Evolutionary conservation across 1,140 invertebrate species (phyloP).

Genomic region (Uloborus diversus): DNA sequence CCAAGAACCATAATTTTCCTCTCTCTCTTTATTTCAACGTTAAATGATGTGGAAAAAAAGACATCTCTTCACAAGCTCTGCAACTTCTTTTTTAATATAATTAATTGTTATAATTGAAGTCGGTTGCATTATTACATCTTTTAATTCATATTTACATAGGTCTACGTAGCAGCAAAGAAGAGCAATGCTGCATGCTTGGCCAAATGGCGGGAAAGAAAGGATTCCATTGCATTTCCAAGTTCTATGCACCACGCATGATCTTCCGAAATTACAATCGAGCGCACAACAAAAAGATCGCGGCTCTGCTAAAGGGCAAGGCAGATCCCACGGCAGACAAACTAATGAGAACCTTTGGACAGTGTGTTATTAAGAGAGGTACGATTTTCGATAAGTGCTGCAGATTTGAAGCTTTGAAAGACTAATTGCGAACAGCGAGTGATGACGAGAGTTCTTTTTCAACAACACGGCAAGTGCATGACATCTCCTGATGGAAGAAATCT

Average conservation of each 20-base stretch:
- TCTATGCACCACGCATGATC: slow-evolving; percentile 59
- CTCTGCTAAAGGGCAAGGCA: slow-evolving; percentile 35
- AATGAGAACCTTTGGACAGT: slow-evolving; percentile 60
- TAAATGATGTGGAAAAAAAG: too few relatives aligned
- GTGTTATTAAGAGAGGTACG: slow-evolving; percentile 54
- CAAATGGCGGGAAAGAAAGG: slow-evolving; percentile 63
- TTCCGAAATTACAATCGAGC: slow-evolving; percentile 61
- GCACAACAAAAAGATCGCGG: slow-evolving; percentile 60
- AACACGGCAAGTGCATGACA: too few relatives aligned
- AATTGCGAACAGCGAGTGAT: background rate
- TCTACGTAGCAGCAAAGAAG: slow-evolving; percentile 26
- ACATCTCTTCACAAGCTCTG: too few relatives aligned
- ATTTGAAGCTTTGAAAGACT: slow-evolving; percentile 52
- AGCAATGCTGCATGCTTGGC: slow-evolving; percentile 62
- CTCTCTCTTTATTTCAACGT: too few relatives aligned
- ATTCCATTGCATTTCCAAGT: slow-evolving; percentile 61
- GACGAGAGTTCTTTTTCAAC: too few relatives aligned
- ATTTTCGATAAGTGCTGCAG: slow-evolving; percentile 63
- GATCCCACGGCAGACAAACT: slow-evolving; percentile 55
- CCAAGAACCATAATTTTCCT: too few relatives aligned
- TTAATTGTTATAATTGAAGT: too few relatives aligned
- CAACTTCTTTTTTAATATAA: too few relatives aligned
- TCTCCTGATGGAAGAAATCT: too few relatives aligned
- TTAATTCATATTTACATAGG: too few relatives aligned
- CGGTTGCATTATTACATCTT: too few relatives aligned